Evolutionary conservation across 2,113 vertebrate genomes (phyloP).

Genomic region (Aptenodytes forsteri): DNA sequence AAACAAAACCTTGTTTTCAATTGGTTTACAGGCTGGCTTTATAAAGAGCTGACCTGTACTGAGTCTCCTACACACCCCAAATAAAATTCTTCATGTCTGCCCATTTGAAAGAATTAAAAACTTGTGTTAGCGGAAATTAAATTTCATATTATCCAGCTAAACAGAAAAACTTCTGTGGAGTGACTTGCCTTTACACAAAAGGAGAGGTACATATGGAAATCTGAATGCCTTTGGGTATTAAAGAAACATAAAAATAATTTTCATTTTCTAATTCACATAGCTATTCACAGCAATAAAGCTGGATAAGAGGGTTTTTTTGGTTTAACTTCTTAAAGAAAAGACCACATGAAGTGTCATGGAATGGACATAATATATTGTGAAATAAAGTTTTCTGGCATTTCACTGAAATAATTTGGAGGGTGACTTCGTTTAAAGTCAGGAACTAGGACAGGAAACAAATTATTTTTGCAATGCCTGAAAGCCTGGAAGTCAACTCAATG

Average conservation of each 20-base stretch:
- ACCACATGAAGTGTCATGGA: background rate
- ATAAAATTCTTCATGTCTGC: background rate
- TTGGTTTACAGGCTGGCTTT: background rate
- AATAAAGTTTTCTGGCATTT: background rate
- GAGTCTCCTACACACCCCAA: background rate
- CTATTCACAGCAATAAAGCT: background rate
- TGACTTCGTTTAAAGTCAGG: background rate
- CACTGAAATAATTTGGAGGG: background rate
- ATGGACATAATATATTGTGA: background rate
- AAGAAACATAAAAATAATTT: background rate
- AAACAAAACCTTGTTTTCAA: background rate
- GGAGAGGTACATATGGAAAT: background rate
- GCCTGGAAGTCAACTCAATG: background rate
- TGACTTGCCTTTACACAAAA: background rate
- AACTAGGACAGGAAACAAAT: background rate
- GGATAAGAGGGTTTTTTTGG: background rate
- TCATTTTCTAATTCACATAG: background rate
- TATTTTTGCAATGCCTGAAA: background rate
- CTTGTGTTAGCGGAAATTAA: background rate
- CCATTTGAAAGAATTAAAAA: background rate
- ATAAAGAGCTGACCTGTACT: background rate
- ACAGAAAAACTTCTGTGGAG: background rate
- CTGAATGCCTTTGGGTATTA: background rate
- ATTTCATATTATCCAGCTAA: background rate
- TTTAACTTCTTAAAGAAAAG: background rate